Evolutionary conservation across 2,113 vertebrate species (phyloP), one percentile per base, ranked within the genome.

Genomic region (Proteles cristata): DNA sequence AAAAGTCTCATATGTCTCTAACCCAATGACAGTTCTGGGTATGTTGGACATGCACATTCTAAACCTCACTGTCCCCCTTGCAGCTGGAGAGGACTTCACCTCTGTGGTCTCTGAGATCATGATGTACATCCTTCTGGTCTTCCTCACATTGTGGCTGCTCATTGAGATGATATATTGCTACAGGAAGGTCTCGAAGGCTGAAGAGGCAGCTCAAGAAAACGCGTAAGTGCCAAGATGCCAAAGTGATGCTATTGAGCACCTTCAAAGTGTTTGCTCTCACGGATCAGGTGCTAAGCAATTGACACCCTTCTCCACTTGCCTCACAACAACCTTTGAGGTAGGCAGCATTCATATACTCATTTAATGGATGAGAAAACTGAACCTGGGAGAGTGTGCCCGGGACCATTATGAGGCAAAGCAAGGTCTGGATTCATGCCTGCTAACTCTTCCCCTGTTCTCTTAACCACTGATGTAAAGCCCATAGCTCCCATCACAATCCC

Each of bases 121-220:
- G 99, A 99, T 99, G 99, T 99, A 99, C 63, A 99, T 99, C 95
- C 99, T 99, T 83, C 99, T 99, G 98, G 99, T 99, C 93, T 99
- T 99, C 98, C 99, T 99, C 97, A 99, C 99, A 65, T 98, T 99
- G 92, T 99, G 99, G 99, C 99, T 99, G 50, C 98, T 99, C 98
- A 98, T 99, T 11, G 99, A 99, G 98, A 99, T 99, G 99, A 98
- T 99, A 88, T 99, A 99, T 98, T 99, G 99, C 99, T 99, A 99
- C 99, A 99, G 99, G 97, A 99, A 99, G 98, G 99, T 99, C 98
- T 99, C 99, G 48, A 99, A 99, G 97, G 99, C 99, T 5, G 99
- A 99, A 93, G 99, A 99, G 92, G 99, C 99, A 61, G 98, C 98
- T 3, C 99, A 99, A 98, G 99, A 99, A 98, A 99, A 99, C 0